phyloP scores from a whole-genome alignment of 2,888 invertebrate species.

The Harpalus rubripes region DNA sequence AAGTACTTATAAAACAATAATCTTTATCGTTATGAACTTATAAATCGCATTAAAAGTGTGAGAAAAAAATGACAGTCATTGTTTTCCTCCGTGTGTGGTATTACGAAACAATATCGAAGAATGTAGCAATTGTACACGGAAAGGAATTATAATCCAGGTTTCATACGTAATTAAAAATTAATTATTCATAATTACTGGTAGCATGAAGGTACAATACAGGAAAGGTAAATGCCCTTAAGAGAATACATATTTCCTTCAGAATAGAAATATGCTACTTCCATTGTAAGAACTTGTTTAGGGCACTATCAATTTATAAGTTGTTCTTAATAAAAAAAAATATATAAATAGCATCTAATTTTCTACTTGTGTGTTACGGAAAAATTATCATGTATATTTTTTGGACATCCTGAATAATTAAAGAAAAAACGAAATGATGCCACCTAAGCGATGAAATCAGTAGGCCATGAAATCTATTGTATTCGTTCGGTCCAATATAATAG shows the following conservation, averaged over 20 bases:
- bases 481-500: conserved; percentile 8
- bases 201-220: background rate
- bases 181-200: conserved; percentile 3
- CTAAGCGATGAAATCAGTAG: background rate
- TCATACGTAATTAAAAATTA: background rate
- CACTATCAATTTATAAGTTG: background rate
- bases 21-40: too few relatives aligned
- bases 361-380: background rate
- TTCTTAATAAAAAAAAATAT: conserved; percentile 5
- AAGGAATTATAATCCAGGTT: background rate
- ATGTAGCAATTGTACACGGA: background rate
- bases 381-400: conserved; percentile 21
- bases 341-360: conserved; percentile 39
- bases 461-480: background rate
- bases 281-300: background rate
- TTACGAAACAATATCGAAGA: background rate
- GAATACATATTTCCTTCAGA: background rate
- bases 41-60: too few relatives aligned
- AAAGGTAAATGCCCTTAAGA: background rate
- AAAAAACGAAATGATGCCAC: conserved; percentile 14
- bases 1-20: too few relatives aligned
- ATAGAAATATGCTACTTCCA: background rate
- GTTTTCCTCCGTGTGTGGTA: too few relatives aligned
- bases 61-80: too few relatives aligned
- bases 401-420: conserved; percentile 21